Evolutionary conservation across 2,888 invertebrate species (phyloP).

Genomic region (Agrotis segetum): DNA sequence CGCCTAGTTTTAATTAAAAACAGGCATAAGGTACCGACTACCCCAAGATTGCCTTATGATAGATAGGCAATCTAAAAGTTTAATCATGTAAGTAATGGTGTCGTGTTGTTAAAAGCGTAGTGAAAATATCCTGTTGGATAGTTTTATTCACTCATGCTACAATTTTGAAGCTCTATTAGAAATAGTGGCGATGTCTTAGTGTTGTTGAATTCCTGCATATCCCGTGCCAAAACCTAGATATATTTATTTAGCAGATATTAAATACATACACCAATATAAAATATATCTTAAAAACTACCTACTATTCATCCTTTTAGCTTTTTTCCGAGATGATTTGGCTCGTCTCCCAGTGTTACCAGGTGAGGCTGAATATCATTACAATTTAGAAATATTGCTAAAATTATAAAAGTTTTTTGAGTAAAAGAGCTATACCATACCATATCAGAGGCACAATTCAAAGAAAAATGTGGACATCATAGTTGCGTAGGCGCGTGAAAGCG

Average conservation of each 20-base stretch:
- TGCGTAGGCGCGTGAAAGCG: slow-evolving; percentile 6
- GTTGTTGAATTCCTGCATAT: background rate
- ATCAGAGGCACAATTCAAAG: slow-evolving; percentile 1
- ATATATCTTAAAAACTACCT: slow-evolving; percentile 46
- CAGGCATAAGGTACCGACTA: background rate
- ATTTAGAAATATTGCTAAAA: slow-evolving; percentile 34
- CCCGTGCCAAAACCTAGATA: background rate
- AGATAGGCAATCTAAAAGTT: too few species aligned
- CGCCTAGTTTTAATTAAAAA: background rate
- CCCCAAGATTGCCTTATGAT: background rate
- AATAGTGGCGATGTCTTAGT: background rate
- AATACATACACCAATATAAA: slow-evolving; percentile 25
- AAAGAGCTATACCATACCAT: background rate
- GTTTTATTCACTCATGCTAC: background rate
- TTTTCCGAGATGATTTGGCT: slow-evolving; percentile 38
- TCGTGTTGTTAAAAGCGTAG: slow-evolving; percentile 6
- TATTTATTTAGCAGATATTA: background rate
- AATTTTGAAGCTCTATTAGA: background rate
- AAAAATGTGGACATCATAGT: background rate
- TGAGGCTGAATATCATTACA: slow-evolving; percentile 47
- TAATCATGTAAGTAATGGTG: background rate
- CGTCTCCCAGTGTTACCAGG: slow-evolving; percentile 49
- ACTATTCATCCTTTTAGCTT: slow-evolving; percentile 49
- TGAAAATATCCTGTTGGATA: slow-evolving; percentile 1
- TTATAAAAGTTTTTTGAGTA: background rate